Evolutionary conservation across 2,888 invertebrate genomes (phyloP).

Genomic region (Clivina fossor): DNA sequence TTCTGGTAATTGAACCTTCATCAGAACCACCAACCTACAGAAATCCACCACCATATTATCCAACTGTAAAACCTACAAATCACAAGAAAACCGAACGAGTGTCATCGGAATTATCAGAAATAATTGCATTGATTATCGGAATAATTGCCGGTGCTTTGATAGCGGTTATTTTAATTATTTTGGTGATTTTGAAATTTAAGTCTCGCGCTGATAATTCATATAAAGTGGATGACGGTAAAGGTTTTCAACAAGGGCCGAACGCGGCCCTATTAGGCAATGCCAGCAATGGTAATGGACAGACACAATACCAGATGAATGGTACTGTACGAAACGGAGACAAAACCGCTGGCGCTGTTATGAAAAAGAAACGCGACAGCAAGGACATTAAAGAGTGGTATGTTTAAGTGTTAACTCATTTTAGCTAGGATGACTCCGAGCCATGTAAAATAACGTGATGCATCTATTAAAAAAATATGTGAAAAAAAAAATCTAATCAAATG

Average conservation of each 20-base stretch:
- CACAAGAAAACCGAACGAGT: constrained; percentile 55
- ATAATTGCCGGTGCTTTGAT: constrained; percentile 91
- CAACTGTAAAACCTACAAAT: constrained; percentile 50
- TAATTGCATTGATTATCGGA: constrained; percentile 77
- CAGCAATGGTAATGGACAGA: constrained; percentile 53
- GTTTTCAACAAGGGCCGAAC: constrained; percentile 76
- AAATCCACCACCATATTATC: constrained; percentile 48
- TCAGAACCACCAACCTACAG: constrained; percentile 39
- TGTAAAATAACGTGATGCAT: constrained; percentile 21
- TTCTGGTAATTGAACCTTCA: constrained; percentile 40
- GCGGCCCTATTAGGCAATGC: constrained; percentile 72
- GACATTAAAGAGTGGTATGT: constrained; percentile 98
- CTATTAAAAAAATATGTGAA: background rate
- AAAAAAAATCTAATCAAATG: constrained; percentile 7
- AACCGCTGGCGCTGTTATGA: constrained; percentile 40
- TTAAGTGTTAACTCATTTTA: constrained; percentile 54
- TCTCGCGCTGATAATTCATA: constrained; percentile 87
- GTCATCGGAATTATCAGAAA: constrained; percentile 70
- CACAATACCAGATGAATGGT: constrained; percentile 56
- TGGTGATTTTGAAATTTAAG: constrained; percentile 86
- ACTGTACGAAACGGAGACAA: constrained; percentile 59
- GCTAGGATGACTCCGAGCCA: constrained; percentile 41
- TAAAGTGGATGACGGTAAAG: constrained; percentile 86
- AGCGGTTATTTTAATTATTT: constrained; percentile 85
- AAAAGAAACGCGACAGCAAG: constrained; percentile 76